These are phyloP conservation scores for Sorex fumeus DNA, from an alignment of 2,113 vertebrate species.

Conservation along the genomic window DNA sequence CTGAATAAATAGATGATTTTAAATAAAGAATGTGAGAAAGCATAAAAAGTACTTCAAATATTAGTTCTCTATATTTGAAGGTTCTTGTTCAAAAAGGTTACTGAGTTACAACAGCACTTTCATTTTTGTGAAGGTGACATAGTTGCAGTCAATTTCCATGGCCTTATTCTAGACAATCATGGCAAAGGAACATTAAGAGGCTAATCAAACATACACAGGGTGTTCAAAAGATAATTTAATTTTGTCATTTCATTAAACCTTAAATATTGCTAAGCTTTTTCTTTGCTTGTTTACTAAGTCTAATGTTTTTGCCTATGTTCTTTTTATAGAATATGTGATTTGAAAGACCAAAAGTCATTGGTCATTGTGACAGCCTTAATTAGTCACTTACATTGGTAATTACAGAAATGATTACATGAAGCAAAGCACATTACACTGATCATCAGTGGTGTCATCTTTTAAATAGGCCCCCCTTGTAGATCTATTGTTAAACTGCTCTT, in stretches of 20 bases:
- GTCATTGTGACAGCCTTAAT: slow-evolving; percentile 77
- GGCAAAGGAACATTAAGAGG: slow-evolving; percentile 63
- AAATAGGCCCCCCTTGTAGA: not conserved
- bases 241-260: slow-evolving; percentile 63
- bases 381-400: slow-evolving; percentile 72
- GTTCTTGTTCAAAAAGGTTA: slow-evolving; percentile 52
- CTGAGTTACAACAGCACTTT: not conserved
- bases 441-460: slow-evolving; percentile 69
- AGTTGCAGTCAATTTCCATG: slow-evolving; percentile 43
- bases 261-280: slow-evolving; percentile 68
- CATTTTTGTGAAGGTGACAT: slow-evolving; percentile 29
- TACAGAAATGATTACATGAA: slow-evolving; percentile 69
- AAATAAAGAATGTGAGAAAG: slow-evolving; percentile 11
- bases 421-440: slow-evolving; percentile 70
- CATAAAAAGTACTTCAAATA: not conserved
- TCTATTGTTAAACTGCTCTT: slow-evolving; percentile 69
- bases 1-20: slow-evolving; percentile 44
- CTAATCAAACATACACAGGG: slow-evolving; percentile 63
- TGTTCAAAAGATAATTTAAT: slow-evolving; percentile 69
- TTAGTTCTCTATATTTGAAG: not conserved
- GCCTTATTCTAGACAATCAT: slow-evolving; percentile 41
- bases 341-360: slow-evolving; percentile 64
- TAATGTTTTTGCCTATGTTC: slow-evolving; percentile 50
- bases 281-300: slow-evolving; percentile 63
- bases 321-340: slow-evolving; percentile 64